Conservation (phyloP, 2,797 vertebrate genomes). For the Pseudotriccus pelzelni region DNA sequence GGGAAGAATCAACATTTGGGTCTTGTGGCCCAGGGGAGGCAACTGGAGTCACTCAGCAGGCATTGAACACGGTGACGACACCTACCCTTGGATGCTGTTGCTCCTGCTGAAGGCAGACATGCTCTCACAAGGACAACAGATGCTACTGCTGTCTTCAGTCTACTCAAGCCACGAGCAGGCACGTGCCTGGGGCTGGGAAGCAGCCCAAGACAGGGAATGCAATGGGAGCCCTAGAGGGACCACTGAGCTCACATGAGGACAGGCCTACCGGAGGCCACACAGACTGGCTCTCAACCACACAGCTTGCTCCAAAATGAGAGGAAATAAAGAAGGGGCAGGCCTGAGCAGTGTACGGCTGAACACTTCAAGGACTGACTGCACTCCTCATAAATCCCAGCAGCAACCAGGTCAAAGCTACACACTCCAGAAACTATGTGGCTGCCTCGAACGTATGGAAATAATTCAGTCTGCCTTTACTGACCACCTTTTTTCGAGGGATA, state of each 20-base stretch:
- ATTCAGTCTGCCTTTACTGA: not conserved
- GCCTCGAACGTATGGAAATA: not conserved
- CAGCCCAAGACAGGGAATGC: not conserved
- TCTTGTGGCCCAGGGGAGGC: conserved; percentile 14
- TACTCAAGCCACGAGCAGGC: not conserved
- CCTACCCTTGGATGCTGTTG: not conserved
- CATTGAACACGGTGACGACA: not conserved
- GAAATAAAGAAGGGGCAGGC: not conserved
- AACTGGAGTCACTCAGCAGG: not conserved
- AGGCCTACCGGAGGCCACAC: not conserved
- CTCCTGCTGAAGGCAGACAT: conserved; percentile 44
- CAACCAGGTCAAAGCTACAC: not conserved
- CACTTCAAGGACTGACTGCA: not conserved
- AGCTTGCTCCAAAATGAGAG: not conserved
- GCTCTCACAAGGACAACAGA: conserved; percentile 40
- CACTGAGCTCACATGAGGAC: not conserved
- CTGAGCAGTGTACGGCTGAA: not conserved
- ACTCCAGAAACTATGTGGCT: not conserved
- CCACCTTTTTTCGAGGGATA: not conserved
- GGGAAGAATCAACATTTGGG: not conserved
- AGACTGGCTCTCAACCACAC: not conserved
- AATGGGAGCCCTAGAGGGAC: not conserved
- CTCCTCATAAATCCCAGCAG: not conserved
- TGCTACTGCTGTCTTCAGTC: conserved; percentile 36
- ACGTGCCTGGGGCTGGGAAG: conserved; percentile 1